phyloP scores from a whole-genome alignment of 2,888 invertebrate genomes.

The Petrophora chlorosata region DNA sequence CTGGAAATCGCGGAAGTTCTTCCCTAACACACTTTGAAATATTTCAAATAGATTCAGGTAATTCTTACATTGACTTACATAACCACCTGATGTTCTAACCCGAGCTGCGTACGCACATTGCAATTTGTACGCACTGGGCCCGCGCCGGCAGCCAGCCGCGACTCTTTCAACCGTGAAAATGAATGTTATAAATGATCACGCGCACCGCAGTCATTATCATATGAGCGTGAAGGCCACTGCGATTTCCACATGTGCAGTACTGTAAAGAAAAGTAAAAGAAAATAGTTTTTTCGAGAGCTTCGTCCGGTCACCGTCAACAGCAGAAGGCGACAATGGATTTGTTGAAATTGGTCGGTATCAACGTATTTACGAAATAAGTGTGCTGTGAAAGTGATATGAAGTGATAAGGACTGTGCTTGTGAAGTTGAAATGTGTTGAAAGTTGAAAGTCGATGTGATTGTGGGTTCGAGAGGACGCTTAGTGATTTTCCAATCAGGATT shows the following conservation, averaged over 20 bases:
- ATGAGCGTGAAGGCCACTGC: constrained; percentile 73
- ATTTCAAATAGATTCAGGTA: not conserved
- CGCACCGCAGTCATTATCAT: constrained; percentile 73
- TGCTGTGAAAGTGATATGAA: constrained; percentile 36
- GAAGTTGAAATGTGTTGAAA: constrained; percentile 24
- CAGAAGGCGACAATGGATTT: constrained; percentile 75
- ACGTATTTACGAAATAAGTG: constrained; percentile 25
- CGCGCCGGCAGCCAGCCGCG: constrained; percentile 30
- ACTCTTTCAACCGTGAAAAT: constrained; percentile 81
- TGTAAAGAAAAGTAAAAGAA: constrained; percentile 38
- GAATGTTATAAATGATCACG: constrained; percentile 82
- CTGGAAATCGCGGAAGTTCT: too few species aligned
- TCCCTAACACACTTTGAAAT: too few species aligned
- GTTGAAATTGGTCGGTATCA: constrained; percentile 82
- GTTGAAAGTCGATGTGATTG: constrained; percentile 29
- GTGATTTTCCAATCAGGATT: constrained; percentile 1
- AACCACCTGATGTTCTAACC: not conserved
- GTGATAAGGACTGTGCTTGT: constrained; percentile 36
- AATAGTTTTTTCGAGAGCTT: constrained; percentile 27
- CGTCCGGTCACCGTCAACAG: constrained; percentile 21
- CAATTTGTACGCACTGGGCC: constrained; percentile 8
- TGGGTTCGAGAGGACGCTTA: not conserved
- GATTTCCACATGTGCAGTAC: constrained; percentile 57
- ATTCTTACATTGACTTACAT: not conserved
- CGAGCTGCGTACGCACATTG: constrained; percentile 1